These are phyloP conservation scores for Calliphora vomitoria DNA, from an alignment of 2,888 invertebrate genomes.

Conservation along the genomic window DNA sequence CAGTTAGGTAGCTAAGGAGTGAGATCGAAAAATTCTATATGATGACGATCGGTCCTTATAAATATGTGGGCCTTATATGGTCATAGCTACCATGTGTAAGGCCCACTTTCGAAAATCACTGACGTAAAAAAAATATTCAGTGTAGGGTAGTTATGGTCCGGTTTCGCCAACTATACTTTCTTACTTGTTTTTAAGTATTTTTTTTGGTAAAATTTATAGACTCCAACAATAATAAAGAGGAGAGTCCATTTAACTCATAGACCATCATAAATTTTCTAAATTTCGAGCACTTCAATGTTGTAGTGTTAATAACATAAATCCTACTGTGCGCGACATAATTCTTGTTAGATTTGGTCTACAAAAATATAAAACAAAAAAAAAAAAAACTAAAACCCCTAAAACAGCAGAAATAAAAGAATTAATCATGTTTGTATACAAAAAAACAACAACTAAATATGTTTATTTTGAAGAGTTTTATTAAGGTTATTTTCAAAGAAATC, in stretches of 20 bases:
- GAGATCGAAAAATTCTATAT: too few species aligned
- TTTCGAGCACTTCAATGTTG: conserved; percentile 28
- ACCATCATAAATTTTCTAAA: conserved; percentile 60
- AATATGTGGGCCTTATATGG: too few species aligned
- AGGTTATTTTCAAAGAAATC: not conserved
- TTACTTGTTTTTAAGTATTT: not conserved
- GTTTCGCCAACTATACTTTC: too few species aligned
- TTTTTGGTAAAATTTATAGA: conserved; percentile 44
- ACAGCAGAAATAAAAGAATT: conserved; percentile 6
- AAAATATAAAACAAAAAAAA: conserved; percentile 25
- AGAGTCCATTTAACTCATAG: conserved; percentile 48
- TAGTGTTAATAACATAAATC: conserved; percentile 61
- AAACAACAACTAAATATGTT: not conserved
- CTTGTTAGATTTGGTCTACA: conserved; percentile 60
- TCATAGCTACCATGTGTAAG: too few species aligned
- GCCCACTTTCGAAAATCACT: too few species aligned
- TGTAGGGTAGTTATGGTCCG: too few species aligned
- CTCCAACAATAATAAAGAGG: not conserved
- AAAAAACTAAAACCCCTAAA: conserved; percentile 1
- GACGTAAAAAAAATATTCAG: too few species aligned
- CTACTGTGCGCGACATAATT: conserved; percentile 71
- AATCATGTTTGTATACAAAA: conserved; percentile 16
- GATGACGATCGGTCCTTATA: too few species aligned
- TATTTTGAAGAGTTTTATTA: conserved; percentile 3
- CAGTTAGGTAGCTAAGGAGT: too few species aligned